These are phyloP conservation scores for Magallana angulata DNA, from an alignment of 1,140 invertebrate genomes.

Conservation along the genomic window DNA sequence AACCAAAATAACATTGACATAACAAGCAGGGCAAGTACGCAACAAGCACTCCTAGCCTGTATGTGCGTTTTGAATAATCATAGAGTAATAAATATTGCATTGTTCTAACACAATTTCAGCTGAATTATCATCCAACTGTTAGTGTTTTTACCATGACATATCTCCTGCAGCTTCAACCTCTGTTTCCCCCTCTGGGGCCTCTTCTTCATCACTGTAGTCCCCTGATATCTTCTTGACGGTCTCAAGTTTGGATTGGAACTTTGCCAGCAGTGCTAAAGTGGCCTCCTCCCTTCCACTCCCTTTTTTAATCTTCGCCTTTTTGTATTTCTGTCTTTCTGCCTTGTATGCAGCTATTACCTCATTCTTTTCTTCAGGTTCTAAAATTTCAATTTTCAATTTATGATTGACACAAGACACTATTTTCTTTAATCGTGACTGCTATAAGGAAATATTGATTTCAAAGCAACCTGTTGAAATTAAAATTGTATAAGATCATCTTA, in stretches of 20 bases:
- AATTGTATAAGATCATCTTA: no score
- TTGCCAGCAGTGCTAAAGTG: slow-evolving; percentile 88
- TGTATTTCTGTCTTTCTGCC: slow-evolving; percentile 88
- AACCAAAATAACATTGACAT: no score
- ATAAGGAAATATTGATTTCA: no score
- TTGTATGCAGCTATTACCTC: slow-evolving; percentile 87
- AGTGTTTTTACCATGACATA: slow-evolving; percentile 73
- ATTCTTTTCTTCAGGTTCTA: slow-evolving; percentile 72
- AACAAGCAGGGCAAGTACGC: no score
- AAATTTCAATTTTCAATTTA: slow-evolving; percentile 3
- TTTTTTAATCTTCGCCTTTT: slow-evolving; percentile 83
- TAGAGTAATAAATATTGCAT: no score
- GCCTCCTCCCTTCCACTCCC: slow-evolving; percentile 79
- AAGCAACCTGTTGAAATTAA: no score
- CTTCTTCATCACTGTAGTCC: slow-evolving; percentile 76
- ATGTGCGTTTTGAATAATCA: no score
- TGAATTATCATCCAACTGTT: no score
- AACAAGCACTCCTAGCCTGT: no score
- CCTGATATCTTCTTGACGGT: slow-evolving; percentile 79
- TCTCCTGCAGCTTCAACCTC: slow-evolving; percentile 72
- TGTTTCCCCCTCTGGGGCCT: slow-evolving; percentile 74
- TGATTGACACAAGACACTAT: no score
- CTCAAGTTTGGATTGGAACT: slow-evolving; percentile 90
- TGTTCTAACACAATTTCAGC: no score
- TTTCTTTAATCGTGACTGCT: no score